Evolutionary conservation across 2,797 vertebrate species (phyloP).

Genomic region (Poeciliopsis presidionis): DNA sequence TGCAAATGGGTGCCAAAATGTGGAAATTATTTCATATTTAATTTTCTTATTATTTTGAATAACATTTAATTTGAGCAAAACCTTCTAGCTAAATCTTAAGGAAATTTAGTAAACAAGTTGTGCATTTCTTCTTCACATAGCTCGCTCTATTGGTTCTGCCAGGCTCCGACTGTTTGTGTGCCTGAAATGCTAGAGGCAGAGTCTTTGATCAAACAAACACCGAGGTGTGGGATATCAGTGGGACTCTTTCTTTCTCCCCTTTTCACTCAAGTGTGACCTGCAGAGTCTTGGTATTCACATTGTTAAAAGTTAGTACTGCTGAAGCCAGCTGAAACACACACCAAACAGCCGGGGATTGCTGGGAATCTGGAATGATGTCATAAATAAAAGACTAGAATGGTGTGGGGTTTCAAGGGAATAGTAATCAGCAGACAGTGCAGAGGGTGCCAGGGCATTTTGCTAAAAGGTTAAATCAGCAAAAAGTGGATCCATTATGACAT

Average conservation of each 20-base stretch:
- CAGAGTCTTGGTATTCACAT: slow-evolving; percentile 42
- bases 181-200: slow-evolving; percentile 23
- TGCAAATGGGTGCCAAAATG: neutral
- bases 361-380: slow-evolving; percentile 55
- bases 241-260: slow-evolving; percentile 7
- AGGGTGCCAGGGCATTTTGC: neutral
- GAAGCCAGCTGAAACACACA: slow-evolving; percentile 15
- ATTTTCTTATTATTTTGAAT: neutral
- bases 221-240: slow-evolving; percentile 31
- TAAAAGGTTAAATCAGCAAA: slow-evolving; percentile 1
- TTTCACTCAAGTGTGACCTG: slow-evolving; percentile 39
- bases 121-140: neutral
- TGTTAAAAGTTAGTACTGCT: slow-evolving; percentile 7
- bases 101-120: neutral
- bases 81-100: neutral
- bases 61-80: neutral
- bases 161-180: neutral
- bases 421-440: neutral
- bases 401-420: slow-evolving; percentile 29
- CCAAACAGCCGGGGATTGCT: slow-evolving; percentile 41
- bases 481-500: neutral
- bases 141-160: neutral
- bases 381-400: slow-evolving; percentile 48
- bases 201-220: slow-evolving; percentile 42
- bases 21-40: neutral